Percentiles rank a stretch among this genome's conserved stretches.
phyloP scores from a whole-genome alignment of 35 echinoderm and acorn worm species.

The Ophiothrix spiculata region DNA sequence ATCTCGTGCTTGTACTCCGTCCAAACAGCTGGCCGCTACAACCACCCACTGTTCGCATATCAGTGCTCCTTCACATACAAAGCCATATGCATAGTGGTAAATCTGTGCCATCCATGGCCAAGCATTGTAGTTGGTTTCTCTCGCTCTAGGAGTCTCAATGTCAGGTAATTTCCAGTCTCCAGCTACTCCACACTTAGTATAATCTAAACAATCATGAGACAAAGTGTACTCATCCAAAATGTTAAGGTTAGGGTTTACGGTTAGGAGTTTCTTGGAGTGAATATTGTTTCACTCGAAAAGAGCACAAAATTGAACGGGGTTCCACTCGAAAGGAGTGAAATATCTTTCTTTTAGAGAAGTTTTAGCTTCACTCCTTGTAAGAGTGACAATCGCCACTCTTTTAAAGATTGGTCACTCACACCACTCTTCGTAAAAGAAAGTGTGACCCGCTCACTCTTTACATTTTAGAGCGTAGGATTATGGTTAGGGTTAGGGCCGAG shows the following conservation, averaged over 20 bases:
- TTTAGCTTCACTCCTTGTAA: neutral
- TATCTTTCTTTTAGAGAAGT: neutral
- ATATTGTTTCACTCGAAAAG: neutral
- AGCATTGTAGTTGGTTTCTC: slow-evolving; percentile 3
- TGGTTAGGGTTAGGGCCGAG: too few species aligned
- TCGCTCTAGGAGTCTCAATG: neutral
- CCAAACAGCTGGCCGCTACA: slow-evolving; percentile 27
- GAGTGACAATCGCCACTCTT: neutral
- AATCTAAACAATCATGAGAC: slow-evolving; percentile 37
- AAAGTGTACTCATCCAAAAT: neutral
- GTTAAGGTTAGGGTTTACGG: too few species aligned
- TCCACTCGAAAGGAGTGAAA: neutral
- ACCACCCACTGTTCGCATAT: slow-evolving; percentile 53
- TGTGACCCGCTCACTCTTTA: neutral
- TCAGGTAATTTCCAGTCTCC: slow-evolving; percentile 10
- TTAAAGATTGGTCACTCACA: too few species aligned
- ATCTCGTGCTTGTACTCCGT: too few species aligned
- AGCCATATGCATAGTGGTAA: neutral
- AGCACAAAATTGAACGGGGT: neutral
- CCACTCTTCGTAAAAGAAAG: neutral
- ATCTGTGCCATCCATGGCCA: slow-evolving; percentile 36
- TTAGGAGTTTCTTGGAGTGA: neutral
- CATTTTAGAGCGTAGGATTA: too few species aligned
- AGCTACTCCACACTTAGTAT: slow-evolving; percentile 11
- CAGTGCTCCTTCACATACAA: slow-evolving; percentile 39